Evolutionary conservation across 1,140 invertebrate species (phyloP).

Genomic region (Cydia splendana): DNA sequence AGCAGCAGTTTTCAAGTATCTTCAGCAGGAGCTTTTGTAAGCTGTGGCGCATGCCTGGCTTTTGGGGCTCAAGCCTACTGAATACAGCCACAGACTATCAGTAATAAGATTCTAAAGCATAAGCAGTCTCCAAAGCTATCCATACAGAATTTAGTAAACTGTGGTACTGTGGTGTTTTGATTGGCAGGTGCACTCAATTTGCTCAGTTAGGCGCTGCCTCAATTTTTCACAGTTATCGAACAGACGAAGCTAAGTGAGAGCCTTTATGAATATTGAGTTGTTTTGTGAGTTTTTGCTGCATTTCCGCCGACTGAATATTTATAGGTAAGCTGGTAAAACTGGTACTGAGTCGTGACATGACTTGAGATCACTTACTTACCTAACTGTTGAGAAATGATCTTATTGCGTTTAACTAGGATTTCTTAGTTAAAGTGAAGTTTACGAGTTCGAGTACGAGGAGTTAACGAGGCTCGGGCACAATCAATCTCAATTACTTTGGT

Average conservation of each 20-base stretch:
- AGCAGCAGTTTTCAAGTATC: too few relatives aligned
- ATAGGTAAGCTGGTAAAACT: neutral
- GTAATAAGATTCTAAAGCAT: neutral
- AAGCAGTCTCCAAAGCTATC: neutral
- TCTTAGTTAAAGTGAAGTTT: too few relatives aligned
- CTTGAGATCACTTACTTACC: neutral
- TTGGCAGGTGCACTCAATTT: slow-evolving; percentile 60
- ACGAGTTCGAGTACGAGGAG: too few relatives aligned
- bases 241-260: slow-evolving; percentile 64
- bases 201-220: slow-evolving; percentile 51
- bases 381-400: neutral
- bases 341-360: slow-evolving; percentile 1
- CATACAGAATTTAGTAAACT: neutral
- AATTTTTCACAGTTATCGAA: slow-evolving; percentile 66
- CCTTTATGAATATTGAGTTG: slow-evolving; percentile 38
- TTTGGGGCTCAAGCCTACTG: too few relatives aligned
- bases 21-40: too few relatives aligned
- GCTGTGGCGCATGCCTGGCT: too few relatives aligned
- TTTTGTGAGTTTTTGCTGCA: slow-evolving; percentile 5
- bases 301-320: neutral
- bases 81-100: too few relatives aligned
- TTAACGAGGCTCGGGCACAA: too few relatives aligned
- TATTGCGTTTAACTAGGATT: too few relatives aligned
- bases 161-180: neutral
- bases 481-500: too few relatives aligned